phyloP scores from a whole-genome alignment of 2,113 vertebrate species.

The Phylloscopus trochilus region DNA sequence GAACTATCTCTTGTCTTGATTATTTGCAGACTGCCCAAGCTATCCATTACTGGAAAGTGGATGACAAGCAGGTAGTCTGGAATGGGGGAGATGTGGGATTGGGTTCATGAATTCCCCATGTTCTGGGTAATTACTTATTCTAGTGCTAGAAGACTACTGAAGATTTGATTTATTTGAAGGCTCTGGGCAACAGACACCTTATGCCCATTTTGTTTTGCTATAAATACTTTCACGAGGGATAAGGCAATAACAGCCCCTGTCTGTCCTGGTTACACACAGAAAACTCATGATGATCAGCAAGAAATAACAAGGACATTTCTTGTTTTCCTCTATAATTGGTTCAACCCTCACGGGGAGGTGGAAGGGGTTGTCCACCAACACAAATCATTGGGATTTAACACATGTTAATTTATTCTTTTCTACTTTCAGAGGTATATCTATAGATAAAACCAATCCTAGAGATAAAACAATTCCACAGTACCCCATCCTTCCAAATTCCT shows the following conservation, averaged over 20 bases:
- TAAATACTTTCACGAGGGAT: background rate
- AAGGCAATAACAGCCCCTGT: background rate
- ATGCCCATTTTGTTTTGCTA: background rate
- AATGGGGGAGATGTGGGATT: background rate
- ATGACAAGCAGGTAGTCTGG: background rate
- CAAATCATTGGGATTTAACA: background rate
- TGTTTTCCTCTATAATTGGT: background rate
- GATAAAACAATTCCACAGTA: background rate
- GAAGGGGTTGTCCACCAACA: background rate
- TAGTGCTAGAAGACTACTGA: background rate
- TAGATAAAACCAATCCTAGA: background rate
- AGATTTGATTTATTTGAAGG: background rate
- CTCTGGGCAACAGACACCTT: background rate
- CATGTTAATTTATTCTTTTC: background rate
- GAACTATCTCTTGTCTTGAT: background rate
- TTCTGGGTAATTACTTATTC: background rate
- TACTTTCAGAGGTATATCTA: background rate
- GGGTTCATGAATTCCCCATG: background rate
- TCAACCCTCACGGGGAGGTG: rapidly evolving
- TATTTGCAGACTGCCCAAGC: background rate
- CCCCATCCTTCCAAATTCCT: background rate
- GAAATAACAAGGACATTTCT: background rate
- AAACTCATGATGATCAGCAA: background rate
- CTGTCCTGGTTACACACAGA: background rate
- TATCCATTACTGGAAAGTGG: background rate